phyloP scores from a whole-genome alignment of 2,113 vertebrate genomes.

The Neodon shergylaensis region DNA sequence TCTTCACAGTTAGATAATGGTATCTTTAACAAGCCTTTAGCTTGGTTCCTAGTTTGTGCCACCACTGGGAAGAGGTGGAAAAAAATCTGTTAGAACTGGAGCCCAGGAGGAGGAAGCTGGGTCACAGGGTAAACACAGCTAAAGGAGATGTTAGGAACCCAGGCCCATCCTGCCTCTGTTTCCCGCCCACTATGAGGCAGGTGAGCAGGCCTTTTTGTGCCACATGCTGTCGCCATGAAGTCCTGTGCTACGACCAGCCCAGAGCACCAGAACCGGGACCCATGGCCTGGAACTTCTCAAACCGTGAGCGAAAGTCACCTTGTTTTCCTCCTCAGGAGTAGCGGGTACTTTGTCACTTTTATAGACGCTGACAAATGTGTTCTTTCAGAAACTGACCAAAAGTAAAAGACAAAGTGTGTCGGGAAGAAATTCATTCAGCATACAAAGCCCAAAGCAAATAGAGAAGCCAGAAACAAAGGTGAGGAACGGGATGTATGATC shows the following conservation, averaged over 20 bases:
- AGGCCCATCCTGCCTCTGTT: background rate
- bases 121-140: fast-evolving
- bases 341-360: background rate
- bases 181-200: background rate
- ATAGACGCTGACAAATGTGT: background rate
- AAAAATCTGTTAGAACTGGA: background rate
- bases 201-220: background rate
- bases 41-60: background rate
- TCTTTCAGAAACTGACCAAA: background rate
- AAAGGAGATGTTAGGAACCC: background rate
- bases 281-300: background rate
- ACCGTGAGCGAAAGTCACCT: background rate
- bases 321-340: background rate
- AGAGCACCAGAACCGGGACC: background rate
- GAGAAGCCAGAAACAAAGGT: background rate
- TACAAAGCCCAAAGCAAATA: background rate
- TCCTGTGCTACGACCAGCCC: background rate
- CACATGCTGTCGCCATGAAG: background rate
- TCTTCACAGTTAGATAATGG: background rate
- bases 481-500: background rate
- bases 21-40: background rate
- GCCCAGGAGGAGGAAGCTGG: background rate
- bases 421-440: background rate
- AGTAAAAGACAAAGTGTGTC: background rate
- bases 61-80: background rate